Evolutionary conservation across 1,140 invertebrate genomes (phyloP).

Genomic region (Polypedilum pembai): DNA sequence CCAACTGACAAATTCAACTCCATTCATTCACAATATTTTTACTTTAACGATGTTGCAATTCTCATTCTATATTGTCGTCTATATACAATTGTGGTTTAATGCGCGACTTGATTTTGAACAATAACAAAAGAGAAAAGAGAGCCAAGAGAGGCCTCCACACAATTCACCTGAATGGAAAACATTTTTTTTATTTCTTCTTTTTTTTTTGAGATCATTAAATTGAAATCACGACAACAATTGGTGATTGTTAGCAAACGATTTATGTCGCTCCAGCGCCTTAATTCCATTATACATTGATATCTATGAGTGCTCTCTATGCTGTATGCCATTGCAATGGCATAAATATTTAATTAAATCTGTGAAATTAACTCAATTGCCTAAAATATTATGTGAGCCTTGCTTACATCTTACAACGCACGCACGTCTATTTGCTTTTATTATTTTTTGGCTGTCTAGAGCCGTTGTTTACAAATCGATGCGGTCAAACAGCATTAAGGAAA

Average conservation of each 20-base stretch:
- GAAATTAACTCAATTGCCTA: conserved; percentile 18
- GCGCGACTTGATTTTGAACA: not conserved
- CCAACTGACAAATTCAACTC: not conserved
- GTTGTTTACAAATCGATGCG: conserved; percentile 14
- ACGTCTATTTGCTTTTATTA: no score
- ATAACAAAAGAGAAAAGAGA: not conserved
- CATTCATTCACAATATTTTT: conserved; percentile 1
- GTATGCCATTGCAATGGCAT: not conserved
- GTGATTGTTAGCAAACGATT: conserved; percentile 17
- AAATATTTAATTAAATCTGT: conserved; percentile 20
- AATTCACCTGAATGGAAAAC: not conserved
- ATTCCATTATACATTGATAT: conserved; percentile 14
- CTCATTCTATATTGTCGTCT: no score
- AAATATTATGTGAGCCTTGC: not conserved
- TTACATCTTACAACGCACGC: no score
- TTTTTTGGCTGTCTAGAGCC: no score
- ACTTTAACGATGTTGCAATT: not conserved
- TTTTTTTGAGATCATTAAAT: not conserved
- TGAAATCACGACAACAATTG: conserved; percentile 17
- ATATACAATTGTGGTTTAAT: not conserved
- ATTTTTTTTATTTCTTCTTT: no score
- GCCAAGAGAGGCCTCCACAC: not conserved
- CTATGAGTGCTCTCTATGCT: not conserved
- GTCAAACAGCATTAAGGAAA: conserved; percentile 18
- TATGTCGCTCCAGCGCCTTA: conserved; percentile 2